phyloP scores from a whole-genome alignment of 2,797 vertebrate species.

The Trachurus trachurus region DNA sequence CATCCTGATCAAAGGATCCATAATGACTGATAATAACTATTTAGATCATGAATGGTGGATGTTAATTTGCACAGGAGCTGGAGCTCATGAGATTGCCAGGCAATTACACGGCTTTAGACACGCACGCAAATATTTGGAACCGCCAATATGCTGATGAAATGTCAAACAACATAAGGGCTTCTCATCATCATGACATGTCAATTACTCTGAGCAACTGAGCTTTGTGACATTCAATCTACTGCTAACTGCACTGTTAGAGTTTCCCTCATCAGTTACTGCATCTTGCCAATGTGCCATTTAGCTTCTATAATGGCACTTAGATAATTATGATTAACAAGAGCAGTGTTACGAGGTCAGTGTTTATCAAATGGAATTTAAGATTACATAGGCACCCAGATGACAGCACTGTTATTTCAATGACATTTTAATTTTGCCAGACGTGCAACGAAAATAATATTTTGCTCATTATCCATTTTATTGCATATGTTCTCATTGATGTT shows the following conservation, averaged over 20 bases:
- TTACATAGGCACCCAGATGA: conserved; percentile 12
- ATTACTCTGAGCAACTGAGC: conserved; percentile 63
- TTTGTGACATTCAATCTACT: conserved; percentile 56
- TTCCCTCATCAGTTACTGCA: conserved; percentile 43
- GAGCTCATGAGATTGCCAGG: conserved; percentile 57
- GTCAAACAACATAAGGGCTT: conserved; percentile 71
- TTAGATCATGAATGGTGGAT: conserved; percentile 64
- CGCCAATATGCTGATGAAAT: conserved; percentile 77
- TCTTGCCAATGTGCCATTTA: conserved; percentile 61
- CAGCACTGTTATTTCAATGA: neutral
- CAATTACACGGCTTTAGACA: conserved; percentile 69
- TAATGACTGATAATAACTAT: conserved; percentile 73
- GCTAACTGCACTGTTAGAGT: conserved; percentile 57
- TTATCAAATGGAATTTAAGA: conserved; percentile 35
- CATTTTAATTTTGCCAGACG: conserved; percentile 7
- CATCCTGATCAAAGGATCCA: conserved; percentile 63
- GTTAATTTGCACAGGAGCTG: conserved; percentile 61
- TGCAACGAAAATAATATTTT: conserved; percentile 24
- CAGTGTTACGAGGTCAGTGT: conserved; percentile 22
- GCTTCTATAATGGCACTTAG: conserved; percentile 29
- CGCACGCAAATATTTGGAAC: conserved; percentile 67
- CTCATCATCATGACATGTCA: conserved; percentile 77
- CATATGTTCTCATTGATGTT: conserved; percentile 20
- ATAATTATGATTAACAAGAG: conserved; percentile 29
- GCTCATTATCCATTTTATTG: conserved; percentile 42